Evolutionary conservation across 53 echinoderm and acorn worm species (phyloP), one percentile per base, ranked within the genome.

Genomic region (Stichopus horrens): DNA sequence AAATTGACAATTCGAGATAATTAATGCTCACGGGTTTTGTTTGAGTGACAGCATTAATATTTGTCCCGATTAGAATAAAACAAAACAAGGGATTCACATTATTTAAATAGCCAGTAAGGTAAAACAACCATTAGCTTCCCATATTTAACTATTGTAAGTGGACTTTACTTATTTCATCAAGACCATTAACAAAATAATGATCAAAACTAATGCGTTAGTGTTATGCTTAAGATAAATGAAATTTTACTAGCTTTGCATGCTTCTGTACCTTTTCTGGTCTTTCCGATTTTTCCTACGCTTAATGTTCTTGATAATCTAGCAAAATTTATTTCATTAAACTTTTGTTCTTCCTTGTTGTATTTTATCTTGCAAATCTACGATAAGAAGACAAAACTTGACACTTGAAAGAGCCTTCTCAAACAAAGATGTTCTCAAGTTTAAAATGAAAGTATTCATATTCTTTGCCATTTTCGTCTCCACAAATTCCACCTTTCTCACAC

Each of bases 161-260:
- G 37, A 37, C 37, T 37, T 37, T 37, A 37, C 37, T 37, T 37
- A 37, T 37, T 37, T 1, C 37, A 37, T 37, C 37, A 37, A 37
- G 37, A 37, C 37, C 37, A 37, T 37, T 37, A 37, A 37, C 37
- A 59, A 9, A 11, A 4, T 59, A 59, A 59, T 59, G 59, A 59
- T 59, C 59, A 1, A 59, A 59, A 59, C 8, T 59, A 8, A 59
- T 59, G 8, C 8, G 8, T 4, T 59, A 9, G 59, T 59, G n/a
- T 71, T 18, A 18, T n/a, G 18, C 81, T 81, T 56, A 81, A 81
- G 81, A 56, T 81, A 81, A 56, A 81, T 81, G 81, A 20, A 81
- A 81, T 81, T 81, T 81, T 81, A 81, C 71, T 71, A 7, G 71
- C 71, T 71, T 71, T 71, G 71, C 71, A 71, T 71, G 71, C n/a